These are phyloP conservation scores for Brachionus rubens DNA, from an alignment of 1,140 invertebrate species.

Conservation along the genomic window DNA sequence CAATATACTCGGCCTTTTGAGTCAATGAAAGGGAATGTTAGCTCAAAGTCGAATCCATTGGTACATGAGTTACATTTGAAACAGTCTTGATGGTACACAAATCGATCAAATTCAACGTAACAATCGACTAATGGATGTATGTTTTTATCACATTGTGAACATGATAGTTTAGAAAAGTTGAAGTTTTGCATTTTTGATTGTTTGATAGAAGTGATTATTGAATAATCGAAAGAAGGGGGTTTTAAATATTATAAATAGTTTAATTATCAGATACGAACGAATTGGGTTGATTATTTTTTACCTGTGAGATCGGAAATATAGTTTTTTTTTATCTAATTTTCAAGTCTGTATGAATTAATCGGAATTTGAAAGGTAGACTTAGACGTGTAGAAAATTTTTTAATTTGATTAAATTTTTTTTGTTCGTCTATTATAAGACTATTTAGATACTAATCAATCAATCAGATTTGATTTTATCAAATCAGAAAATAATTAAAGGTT, in stretches of 20 bases:
- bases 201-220: neutral
- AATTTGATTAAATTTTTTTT: slow-evolving; percentile 37
- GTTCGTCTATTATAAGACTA: no score
- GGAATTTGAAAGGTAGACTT: neutral
- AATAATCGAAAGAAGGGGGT: neutral
- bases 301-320: slow-evolving; percentile 16
- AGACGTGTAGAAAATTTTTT: neutral
- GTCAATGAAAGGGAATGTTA: neutral
- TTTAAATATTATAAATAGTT: neutral
- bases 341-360: slow-evolving; percentile 26
- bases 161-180: neutral
- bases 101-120: neutral
- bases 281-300: neutral
- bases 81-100: slow-evolving; percentile 15
- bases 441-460: no score
- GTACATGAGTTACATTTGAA: neutral
- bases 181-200: neutral
- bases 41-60: neutral
- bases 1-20: neutral
- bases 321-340: slow-evolving; percentile 20
- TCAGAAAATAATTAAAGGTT: no score
- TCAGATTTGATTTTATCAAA: no score
- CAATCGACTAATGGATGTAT: neutral
- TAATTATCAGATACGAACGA: slow-evolving; percentile 18
- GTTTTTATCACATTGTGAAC: slow-evolving; percentile 11